These are phyloP conservation scores for Datnioides undecimradiatus DNA, from an alignment of 2,113 vertebrate genomes.

Conservation along the genomic window DNA sequence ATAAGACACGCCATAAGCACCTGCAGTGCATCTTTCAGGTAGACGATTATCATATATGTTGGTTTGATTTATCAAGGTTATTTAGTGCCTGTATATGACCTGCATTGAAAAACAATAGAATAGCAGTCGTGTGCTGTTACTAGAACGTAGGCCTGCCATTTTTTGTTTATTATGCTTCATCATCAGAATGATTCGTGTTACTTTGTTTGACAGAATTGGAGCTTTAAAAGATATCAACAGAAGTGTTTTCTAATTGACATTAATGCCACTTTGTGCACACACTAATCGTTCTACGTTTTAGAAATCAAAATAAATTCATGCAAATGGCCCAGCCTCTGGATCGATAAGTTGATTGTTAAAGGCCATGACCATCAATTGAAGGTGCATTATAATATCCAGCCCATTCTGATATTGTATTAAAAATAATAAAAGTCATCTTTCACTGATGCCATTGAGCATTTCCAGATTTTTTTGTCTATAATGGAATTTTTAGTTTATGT, in stretches of 20 bases:
- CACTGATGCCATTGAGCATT: background rate
- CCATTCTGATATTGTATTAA: background rate
- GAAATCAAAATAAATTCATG: constrained; percentile 7
- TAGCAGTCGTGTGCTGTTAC: background rate
- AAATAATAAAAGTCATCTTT: background rate
- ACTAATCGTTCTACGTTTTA: constrained; percentile 5
- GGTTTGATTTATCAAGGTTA: constrained; percentile 23
- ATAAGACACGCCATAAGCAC: background rate
- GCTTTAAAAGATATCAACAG: background rate
- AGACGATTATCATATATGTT: constrained; percentile 17
- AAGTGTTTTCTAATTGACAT: background rate
- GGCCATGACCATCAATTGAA: constrained; percentile 10
- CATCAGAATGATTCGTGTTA: constrained; percentile 1
- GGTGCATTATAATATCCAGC: background rate
- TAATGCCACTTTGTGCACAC: background rate
- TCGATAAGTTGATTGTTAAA: constrained; percentile 14
- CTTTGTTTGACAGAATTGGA: constrained; percentile 4
- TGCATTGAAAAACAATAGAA: constrained; percentile 3
- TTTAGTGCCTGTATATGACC: background rate
- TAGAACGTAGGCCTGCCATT: background rate
- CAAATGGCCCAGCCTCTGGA: constrained; percentile 2
- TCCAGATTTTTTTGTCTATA: constrained; percentile 25
- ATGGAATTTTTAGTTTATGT: background rate
- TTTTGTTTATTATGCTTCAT: constrained; percentile 26
- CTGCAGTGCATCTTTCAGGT: constrained; percentile 2